Percentiles rank a stretch among this genome's conserved stretches.
Evolutionary conservation across 2,888 invertebrate genomes (phyloP).

Genomic region (Cephus pygmeus): DNA sequence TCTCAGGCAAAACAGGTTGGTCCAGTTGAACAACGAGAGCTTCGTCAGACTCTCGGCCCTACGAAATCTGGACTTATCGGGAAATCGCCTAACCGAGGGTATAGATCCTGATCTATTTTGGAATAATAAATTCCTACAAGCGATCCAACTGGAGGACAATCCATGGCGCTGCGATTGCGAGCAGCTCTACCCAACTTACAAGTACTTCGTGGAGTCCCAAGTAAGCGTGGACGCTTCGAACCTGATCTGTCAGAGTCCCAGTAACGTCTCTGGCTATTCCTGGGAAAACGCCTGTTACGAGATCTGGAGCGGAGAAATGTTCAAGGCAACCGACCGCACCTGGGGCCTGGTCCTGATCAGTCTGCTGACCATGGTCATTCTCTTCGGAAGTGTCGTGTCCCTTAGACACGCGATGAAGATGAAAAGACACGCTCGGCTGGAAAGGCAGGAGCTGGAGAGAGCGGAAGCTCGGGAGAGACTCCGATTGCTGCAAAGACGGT

Average conservation of each 20-base stretch:
- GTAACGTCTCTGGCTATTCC: slow-evolving; percentile 71
- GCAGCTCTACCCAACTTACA: slow-evolving; percentile 73
- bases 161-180: slow-evolving; percentile 82
- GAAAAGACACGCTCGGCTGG: slow-evolving; percentile 67
- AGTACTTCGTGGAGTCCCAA: slow-evolving; percentile 71
- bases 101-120: slow-evolving; percentile 72
- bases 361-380: slow-evolving; percentile 64
- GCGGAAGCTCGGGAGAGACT: slow-evolving; percentile 71
- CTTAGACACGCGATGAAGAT: slow-evolving; percentile 71
- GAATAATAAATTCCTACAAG: slow-evolving; percentile 70
- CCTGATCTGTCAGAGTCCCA: slow-evolving; percentile 76
- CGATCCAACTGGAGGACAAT: slow-evolving; percentile 76
- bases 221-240: slow-evolving; percentile 68
- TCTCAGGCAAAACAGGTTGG: slow-evolving; percentile 72
- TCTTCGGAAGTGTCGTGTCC: slow-evolving; percentile 69
- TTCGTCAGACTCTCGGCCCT: slow-evolving; percentile 74
- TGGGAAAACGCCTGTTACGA: slow-evolving; percentile 78
- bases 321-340: slow-evolving; percentile 35
- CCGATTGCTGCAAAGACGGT: slow-evolving; percentile 67
- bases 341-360: slow-evolving; percentile 53
- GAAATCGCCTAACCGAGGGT: slow-evolving; percentile 76
- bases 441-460: slow-evolving; percentile 70
- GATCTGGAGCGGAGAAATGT: slow-evolving; percentile 68
- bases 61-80: slow-evolving; percentile 72
- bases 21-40: slow-evolving; percentile 72